Evolutionary conservation across 2,113 vertebrate species (phyloP).

Genomic region (Actenoides lindsayi): DNA sequence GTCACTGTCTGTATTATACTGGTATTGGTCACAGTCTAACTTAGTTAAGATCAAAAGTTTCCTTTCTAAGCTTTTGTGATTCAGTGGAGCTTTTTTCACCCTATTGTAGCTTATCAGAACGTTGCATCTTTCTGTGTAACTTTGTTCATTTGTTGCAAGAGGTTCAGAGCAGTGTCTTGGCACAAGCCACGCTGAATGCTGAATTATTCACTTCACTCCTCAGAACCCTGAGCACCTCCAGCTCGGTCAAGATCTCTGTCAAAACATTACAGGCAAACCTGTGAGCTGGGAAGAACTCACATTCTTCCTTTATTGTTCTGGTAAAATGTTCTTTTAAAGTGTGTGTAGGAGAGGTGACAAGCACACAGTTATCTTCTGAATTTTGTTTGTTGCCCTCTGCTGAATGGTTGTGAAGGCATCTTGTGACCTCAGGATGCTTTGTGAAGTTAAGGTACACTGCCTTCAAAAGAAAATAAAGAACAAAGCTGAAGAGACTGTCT

Average conservation of each 20-base stretch:
- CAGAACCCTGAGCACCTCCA: background rate
- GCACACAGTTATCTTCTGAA: background rate
- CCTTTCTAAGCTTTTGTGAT: background rate
- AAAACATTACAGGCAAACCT: background rate
- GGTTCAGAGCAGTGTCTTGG: background rate
- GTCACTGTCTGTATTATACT: background rate
- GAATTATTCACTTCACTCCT: background rate
- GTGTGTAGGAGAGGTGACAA: background rate
- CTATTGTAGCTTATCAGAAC: background rate
- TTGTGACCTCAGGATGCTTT: background rate
- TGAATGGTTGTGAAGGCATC: background rate
- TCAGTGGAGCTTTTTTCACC: rapidly evolving
- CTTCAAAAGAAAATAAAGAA: background rate
- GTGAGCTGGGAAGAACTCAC: background rate
- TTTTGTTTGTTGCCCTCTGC: background rate
- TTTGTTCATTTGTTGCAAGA: background rate
- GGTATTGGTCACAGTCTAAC: background rate
- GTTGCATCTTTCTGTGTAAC: background rate
- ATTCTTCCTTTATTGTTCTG: background rate
- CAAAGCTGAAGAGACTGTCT: background rate
- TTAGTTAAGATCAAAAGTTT: background rate
- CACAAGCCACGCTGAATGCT: background rate
- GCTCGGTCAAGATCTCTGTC: background rate
- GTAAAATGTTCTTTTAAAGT: background rate
- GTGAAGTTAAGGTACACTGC: background rate